These are phyloP conservation scores for Philonicus albiceps DNA, from an alignment of 2,888 invertebrate genomes.

Conservation along the genomic window DNA sequence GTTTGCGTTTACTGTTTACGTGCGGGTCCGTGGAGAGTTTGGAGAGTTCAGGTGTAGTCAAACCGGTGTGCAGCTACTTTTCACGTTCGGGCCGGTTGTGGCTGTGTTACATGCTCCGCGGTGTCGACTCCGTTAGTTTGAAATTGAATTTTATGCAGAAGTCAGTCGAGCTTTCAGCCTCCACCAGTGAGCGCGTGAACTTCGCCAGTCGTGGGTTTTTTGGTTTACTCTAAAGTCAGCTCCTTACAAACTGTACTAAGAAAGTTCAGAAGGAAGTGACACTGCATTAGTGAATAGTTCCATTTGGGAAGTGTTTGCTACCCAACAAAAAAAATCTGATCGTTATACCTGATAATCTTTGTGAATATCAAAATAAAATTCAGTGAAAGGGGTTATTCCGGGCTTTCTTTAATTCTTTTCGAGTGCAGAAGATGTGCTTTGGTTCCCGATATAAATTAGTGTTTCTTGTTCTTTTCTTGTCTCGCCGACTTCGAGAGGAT, in stretches of 20 bases:
- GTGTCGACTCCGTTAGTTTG: slow-evolving; percentile 11
- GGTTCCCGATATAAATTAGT: slow-evolving; percentile 5
- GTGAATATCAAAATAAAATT: background rate
- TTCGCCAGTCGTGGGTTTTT: background rate
- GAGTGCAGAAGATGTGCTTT: slow-evolving; percentile 21
- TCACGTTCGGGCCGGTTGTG: background rate
- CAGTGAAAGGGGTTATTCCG: background rate
- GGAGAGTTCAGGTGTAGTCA: background rate
- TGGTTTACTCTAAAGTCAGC: slow-evolving; percentile 8
- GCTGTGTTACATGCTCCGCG: background rate
- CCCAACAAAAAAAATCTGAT: background rate
- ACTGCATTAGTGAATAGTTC: slow-evolving; percentile 10
- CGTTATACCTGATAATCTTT: background rate
- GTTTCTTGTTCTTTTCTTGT: background rate
- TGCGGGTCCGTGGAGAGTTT: slow-evolving; percentile 25
- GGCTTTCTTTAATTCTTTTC: background rate
- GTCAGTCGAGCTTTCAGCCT: slow-evolving; percentile 37
- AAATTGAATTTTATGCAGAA: background rate
- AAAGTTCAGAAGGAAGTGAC: slow-evolving; percentile 23
- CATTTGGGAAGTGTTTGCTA: background rate
- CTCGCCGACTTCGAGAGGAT: background rate
- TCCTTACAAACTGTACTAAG: background rate
- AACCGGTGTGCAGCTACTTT: slow-evolving; percentile 6
- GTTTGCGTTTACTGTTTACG: background rate
- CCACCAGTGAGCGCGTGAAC: slow-evolving; percentile 26